Evolutionary conservation across 92 coral and sea anemone genomes (phyloP).

Genomic region (Phymanthus crucifer): DNA sequence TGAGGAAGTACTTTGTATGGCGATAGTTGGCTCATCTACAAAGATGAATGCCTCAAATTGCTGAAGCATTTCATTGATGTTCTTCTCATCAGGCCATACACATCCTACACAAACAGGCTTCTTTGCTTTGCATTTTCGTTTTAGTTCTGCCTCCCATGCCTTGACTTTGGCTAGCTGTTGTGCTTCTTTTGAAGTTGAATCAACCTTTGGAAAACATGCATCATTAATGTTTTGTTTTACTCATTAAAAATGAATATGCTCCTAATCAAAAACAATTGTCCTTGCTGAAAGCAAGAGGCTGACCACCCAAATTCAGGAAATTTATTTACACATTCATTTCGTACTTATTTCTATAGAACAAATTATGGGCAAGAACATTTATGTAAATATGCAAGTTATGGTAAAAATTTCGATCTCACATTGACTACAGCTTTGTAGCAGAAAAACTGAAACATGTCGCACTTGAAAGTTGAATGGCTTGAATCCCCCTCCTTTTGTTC

Average conservation of each 20-base stretch:
- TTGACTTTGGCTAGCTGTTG: conserved; percentile 91
- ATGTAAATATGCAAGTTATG: too few species aligned
- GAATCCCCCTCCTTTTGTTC: too few species aligned
- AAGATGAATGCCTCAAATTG: conserved; percentile 83
- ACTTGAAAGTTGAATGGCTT: too few species aligned
- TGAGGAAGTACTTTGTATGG: conserved; percentile 21
- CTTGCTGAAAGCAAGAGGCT: too few species aligned
- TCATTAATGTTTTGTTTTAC: not conserved
- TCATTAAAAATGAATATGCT: not conserved
- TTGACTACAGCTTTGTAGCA: too few species aligned
- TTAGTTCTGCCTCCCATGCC: conserved; percentile 94
- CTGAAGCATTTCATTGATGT: conserved; percentile 55
- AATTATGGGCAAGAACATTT: too few species aligned
- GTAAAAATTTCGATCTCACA: too few species aligned
- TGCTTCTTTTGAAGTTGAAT: conserved; percentile 52
- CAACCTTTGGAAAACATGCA: conserved; percentile 19
- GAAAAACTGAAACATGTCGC: too few species aligned
- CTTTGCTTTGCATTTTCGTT: conserved; percentile 86
- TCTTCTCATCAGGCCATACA: conserved; percentile 69
- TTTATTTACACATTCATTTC: too few species aligned
- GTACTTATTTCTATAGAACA: too few species aligned
- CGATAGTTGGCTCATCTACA: conserved; percentile 55
- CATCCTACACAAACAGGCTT: conserved; percentile 90
- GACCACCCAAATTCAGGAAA: too few species aligned
- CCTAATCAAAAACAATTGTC: not conserved